Conservation (phyloP, 2,888 invertebrate species). For the Noctua janthe region DNA sequence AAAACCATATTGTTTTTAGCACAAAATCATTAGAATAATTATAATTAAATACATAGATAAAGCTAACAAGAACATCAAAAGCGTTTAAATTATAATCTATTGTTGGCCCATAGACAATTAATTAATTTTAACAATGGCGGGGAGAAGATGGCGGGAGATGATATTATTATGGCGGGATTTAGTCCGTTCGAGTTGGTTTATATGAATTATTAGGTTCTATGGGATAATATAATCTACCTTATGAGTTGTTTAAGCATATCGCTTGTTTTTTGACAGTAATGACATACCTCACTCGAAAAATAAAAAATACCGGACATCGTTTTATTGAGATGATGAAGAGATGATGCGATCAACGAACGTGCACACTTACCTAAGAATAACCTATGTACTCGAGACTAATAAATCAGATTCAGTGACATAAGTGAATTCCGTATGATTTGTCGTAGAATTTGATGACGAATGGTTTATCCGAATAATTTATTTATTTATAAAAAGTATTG, state of each 20-base stretch:
- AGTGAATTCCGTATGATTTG: too few relatives aligned
- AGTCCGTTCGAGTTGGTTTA: slow-evolving; percentile 28
- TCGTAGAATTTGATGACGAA: too few relatives aligned
- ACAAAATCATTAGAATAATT: slow-evolving; percentile 46
- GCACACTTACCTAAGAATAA: too few relatives aligned
- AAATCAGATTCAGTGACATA: too few relatives aligned
- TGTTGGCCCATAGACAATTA: slow-evolving; percentile 68
- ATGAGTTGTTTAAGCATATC: background rate
- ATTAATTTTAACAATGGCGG: slow-evolving; percentile 72
- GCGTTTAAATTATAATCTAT: slow-evolving; percentile 65
- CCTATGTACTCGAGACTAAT: too few relatives aligned
- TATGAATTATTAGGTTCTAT: slow-evolving; percentile 22
- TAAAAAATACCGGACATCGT: too few relatives aligned
- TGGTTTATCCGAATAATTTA: too few relatives aligned
- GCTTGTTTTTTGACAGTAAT: too few relatives aligned
- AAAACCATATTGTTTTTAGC: slow-evolving; percentile 50
- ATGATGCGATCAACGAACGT: too few relatives aligned
- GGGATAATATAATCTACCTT: background rate
- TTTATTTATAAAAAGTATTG: too few relatives aligned
- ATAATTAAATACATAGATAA: slow-evolving; percentile 59
- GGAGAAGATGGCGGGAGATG: slow-evolving; percentile 59
- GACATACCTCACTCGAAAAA: too few relatives aligned
- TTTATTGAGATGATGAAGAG: too few relatives aligned
- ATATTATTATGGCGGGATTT: slow-evolving; percentile 47
- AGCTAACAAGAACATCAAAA: slow-evolving; percentile 63